phyloP scores from a whole-genome alignment of 2,113 vertebrate genomes.

The Oncorhynchus nerka region DNA sequence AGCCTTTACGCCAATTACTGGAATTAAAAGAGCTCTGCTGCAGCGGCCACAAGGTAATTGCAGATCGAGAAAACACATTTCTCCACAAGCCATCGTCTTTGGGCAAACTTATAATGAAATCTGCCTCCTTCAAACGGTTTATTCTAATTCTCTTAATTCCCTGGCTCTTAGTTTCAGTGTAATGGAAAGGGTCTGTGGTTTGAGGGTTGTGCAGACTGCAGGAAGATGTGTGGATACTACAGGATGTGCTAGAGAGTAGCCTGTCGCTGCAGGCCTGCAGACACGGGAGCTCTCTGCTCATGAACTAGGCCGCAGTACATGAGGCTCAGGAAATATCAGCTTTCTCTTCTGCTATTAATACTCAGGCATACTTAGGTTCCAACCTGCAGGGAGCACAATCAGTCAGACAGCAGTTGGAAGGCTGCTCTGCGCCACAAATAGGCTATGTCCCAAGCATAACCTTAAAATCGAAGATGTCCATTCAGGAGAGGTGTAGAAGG shows the following conservation, averaged over 20 bases:
- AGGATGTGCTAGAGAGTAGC: conserved; percentile 30
- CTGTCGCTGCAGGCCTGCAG: conserved; percentile 4
- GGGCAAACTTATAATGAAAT: conserved; percentile 41
- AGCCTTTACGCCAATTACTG: conserved; percentile 14
- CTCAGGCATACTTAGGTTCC: conserved; percentile 9
- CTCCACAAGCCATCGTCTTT: conserved; percentile 28
- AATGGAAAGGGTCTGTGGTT: conserved; percentile 35
- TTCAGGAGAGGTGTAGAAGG: not conserved
- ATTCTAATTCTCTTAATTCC: conserved; percentile 45
- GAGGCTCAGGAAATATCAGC: conserved; percentile 43
- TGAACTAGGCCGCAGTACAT: conserved; percentile 18
- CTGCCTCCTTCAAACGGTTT: conserved; percentile 47
- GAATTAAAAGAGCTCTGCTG: conserved; percentile 39
- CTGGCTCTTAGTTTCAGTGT: conserved; percentile 46
- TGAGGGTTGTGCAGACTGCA: not conserved
- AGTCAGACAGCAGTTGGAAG: conserved; percentile 4
- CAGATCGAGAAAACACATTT: conserved; percentile 52
- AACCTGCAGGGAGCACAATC: not conserved
- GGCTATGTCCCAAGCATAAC: conserved; percentile 23
- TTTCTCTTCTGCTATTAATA: conserved; percentile 52
- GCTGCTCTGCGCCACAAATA: conserved; percentile 1
- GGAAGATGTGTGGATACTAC: no score
- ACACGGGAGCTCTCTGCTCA: conserved; percentile 22
- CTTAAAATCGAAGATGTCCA: not conserved
- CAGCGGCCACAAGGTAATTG: conserved; percentile 17